These are phyloP conservation scores for Abrostola tripartita DNA, from an alignment of 2,888 invertebrate species.

Conservation along the genomic window DNA sequence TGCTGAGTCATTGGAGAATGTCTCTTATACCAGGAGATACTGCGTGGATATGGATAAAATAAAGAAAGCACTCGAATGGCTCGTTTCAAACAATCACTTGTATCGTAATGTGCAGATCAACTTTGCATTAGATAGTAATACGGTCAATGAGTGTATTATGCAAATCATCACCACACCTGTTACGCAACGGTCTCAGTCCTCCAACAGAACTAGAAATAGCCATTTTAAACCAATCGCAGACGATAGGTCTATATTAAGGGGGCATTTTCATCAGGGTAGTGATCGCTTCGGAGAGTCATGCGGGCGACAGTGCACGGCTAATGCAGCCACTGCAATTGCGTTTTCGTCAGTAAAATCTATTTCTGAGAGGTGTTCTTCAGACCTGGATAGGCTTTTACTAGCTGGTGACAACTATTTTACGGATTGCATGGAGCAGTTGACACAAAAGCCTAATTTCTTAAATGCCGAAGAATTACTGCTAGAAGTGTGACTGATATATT, in stretches of 20 bases:
- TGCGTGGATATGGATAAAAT: not conserved
- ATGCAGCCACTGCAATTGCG: not conserved
- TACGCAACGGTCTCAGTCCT: not conserved
- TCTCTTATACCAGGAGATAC: not conserved
- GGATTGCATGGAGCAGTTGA: not conserved
- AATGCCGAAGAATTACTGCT: not conserved
- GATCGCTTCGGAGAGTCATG: not conserved
- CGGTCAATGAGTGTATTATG: not conserved
- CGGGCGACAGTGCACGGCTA: not conserved
- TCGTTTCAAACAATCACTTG: not conserved
- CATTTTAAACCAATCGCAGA: not conserved
- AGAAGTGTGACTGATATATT: too few relatives aligned
- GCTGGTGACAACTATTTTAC: not conserved
- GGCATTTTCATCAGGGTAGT: not conserved
- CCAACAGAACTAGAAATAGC: not conserved
- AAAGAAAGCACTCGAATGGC: not conserved
- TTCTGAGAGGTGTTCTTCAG: not conserved
- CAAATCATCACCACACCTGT: not conserved
- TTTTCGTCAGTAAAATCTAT: not conserved
- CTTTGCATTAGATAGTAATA: not conserved
- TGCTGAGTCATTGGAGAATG: not conserved
- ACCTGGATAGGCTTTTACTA: not conserved
- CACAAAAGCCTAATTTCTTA: not conserved
- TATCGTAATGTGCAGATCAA: not conserved
- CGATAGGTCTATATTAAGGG: not conserved